Evolutionary conservation across 2,888 invertebrate species (phyloP), one percentile per base, ranked within the genome.

Genomic region (Tridacna gigas): DNA sequence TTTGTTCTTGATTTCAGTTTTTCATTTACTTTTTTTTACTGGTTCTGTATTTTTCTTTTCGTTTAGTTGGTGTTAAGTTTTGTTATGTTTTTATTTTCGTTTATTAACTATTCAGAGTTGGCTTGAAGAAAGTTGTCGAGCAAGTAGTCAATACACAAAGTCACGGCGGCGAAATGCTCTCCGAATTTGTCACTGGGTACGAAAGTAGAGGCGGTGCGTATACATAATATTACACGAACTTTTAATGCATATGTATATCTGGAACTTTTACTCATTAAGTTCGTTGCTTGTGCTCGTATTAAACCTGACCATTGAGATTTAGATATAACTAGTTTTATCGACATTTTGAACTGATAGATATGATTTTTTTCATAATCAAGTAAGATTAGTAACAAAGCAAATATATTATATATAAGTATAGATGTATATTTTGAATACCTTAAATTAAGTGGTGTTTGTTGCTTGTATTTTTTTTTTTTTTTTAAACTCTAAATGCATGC

Each of bases 161-260:
- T 82, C 83, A 87, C 77, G 92, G 92, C 61, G 91, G 89, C 65
- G 89, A 91, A 67, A 90, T 90, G 75, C 86, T 93, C 45, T 90
- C 91, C 18, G 92, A 92, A 84, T 88, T 92, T 77, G 90, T 93
- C 69, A 89, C 88, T 74, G 90, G 89, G 65, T 91, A 90, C 77
- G 91, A 90, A 79, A 86, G 87, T 76, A 89, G 88, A 82, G 90
- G 90, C 78, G 91, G 92, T 92, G 91, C 91, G 92, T 92, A 92
- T 86, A 51, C 25, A 20, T 63, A 63, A 63, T 22, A 63, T 63
- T 15, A 56, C 56, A 56, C 56, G 3, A 56, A 37, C 37, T 37
- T 37, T 37, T 37, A 37, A 37, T 15, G 20, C 20, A 56, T 56
- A 56, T 56, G 56, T 5, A 56, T 56, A 15, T 20, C 15, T 56